Conservation (phyloP, 1,140 invertebrate species). For the Dolichoris vasculosae region DNA sequence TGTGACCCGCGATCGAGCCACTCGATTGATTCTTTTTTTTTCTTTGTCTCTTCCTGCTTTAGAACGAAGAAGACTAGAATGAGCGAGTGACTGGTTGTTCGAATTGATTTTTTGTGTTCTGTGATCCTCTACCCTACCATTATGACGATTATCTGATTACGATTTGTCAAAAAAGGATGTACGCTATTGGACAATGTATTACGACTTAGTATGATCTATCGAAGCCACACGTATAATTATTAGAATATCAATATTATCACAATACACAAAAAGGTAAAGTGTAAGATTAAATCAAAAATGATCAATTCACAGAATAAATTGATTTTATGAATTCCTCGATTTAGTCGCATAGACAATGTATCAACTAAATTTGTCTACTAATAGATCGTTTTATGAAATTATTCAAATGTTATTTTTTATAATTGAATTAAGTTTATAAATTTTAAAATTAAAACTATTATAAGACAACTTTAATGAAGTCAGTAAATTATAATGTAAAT, state of each 20-base stretch:
- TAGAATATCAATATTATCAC: slow-evolving; percentile 12
- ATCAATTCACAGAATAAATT: background rate
- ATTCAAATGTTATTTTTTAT: no score
- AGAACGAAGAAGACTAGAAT: background rate
- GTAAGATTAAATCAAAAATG: background rate
- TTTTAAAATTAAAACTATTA: no score
- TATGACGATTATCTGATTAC: slow-evolving; percentile 42
- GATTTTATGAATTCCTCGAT: background rate
- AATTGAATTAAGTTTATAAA: no score
- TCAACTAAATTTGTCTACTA: no score
- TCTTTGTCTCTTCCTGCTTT: background rate
- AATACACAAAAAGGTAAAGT: background rate
- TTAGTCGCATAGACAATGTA: background rate
- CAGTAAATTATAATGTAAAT: no score
- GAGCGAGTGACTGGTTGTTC: slow-evolving; percentile 25
- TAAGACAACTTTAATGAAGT: no score
- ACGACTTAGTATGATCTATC: background rate
- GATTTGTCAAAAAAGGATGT: slow-evolving; percentile 37
- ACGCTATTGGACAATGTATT: background rate
- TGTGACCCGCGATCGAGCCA: slow-evolving; percentile 16
- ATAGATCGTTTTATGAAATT: no score
- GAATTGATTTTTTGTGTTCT: slow-evolving; percentile 5
- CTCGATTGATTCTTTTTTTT: slow-evolving; percentile 30
- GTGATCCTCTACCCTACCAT: slow-evolving; percentile 8
- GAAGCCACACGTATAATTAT: background rate